A percentile compares a stretch with the other conserved stretches of the same genome.
These are phyloP conservation scores for Mizuhopecten yessoensis DNA, from an alignment of 1,140 invertebrate genomes.

Conservation along the genomic window DNA sequence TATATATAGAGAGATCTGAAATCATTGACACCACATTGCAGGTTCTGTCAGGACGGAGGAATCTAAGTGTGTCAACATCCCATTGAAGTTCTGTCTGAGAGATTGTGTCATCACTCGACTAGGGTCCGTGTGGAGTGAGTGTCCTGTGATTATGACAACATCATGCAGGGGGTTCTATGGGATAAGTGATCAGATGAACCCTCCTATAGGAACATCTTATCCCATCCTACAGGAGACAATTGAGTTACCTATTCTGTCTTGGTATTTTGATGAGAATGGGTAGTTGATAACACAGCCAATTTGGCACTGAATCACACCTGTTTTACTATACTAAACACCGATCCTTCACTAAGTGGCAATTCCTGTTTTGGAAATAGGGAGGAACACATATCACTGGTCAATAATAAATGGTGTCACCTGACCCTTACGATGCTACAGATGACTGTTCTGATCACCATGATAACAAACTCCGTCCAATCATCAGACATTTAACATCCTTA, in stretches of 20 bases:
- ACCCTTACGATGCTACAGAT: not conserved
- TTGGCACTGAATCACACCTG: not conserved
- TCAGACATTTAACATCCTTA: slow-evolving; percentile 1
- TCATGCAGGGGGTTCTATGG: not conserved
- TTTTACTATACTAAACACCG: not conserved
- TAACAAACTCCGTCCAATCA: not conserved
- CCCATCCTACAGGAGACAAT: not conserved
- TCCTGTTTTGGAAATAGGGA: not conserved
- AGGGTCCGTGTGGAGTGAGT: too few relatives aligned
- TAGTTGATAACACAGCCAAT: not conserved
- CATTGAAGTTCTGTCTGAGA: too few relatives aligned
- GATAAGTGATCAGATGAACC: not conserved
- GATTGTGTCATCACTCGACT: too few relatives aligned
- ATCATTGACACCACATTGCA: too few relatives aligned
- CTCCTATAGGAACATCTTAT: not conserved
- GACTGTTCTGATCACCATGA: too few relatives aligned
- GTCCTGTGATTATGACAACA: not conserved
- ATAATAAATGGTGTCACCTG: not conserved
- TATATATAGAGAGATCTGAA: too few relatives aligned
- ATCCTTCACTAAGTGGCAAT: slow-evolving; percentile 6
- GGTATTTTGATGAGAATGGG: not conserved
- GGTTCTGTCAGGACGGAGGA: too few relatives aligned
- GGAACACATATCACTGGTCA: not conserved
- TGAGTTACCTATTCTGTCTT: not conserved
- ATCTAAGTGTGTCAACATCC: too few relatives aligned